A percentile compares a stretch with the other conserved stretches of the same genome.
Evolutionary conservation across 2,797 vertebrate species (phyloP).

Genomic region (Acanthornis magna): DNA sequence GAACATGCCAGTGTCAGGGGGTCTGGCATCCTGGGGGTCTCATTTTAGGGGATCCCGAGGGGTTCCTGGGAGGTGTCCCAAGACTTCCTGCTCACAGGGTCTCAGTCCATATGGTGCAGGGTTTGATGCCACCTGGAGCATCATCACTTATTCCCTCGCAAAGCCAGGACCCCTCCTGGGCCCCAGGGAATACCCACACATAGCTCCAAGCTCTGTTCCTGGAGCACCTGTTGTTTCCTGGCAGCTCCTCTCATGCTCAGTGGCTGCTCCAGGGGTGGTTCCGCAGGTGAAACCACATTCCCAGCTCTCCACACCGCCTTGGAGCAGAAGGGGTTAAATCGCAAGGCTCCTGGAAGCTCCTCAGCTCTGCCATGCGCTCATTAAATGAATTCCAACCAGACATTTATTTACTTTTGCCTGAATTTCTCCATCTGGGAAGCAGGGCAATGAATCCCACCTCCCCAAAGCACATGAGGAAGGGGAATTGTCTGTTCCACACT

Average conservation of each 20-base stretch:
- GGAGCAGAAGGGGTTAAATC: background rate
- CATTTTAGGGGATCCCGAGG: fast-evolving
- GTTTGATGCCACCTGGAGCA: background rate
- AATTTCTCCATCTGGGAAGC: background rate
- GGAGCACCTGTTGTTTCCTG: background rate
- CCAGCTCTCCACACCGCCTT: fast-evolving
- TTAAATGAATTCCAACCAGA: background rate
- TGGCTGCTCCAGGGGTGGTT: background rate
- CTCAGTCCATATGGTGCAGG: background rate
- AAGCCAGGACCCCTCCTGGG: background rate
- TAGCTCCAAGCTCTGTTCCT: background rate
- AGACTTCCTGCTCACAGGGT: background rate
- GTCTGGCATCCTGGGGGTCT: background rate
- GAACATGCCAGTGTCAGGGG: background rate
- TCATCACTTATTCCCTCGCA: background rate
- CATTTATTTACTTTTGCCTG: background rate
- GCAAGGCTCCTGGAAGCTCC: background rate
- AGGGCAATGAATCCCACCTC: background rate
- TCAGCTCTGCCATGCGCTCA: background rate
- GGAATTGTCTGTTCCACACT: fast-evolving
- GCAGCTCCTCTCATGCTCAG: background rate
- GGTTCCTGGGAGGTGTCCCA: background rate
- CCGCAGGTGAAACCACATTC: background rate
- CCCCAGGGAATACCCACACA: background rate
- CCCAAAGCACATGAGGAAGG: background rate